phyloP scores from a whole-genome alignment of 2,888 invertebrate genomes.

The Drosophila lacicola region DNA sequence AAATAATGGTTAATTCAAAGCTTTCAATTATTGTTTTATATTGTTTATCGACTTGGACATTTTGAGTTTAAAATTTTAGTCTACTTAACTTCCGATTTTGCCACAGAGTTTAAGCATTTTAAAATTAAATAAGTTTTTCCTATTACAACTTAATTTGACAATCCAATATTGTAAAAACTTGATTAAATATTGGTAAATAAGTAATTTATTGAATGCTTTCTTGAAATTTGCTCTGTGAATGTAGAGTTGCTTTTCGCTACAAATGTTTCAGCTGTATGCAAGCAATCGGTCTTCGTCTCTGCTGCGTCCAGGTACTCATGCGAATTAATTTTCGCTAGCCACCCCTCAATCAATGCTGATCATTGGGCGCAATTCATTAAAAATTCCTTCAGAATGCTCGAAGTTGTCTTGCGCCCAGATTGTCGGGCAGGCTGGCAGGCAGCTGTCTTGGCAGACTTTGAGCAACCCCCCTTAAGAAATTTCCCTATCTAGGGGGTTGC shows the following conservation, averaged over 20 bases:
- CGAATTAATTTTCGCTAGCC: conserved; percentile 3
- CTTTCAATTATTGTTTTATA: too few species aligned
- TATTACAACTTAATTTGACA: too few species aligned
- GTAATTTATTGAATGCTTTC: too few species aligned
- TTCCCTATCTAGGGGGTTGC: conserved; percentile 58
- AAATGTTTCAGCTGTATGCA: neutral
- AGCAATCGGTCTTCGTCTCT: neutral
- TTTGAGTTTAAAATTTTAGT: too few species aligned
- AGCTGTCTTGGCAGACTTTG: conserved; percentile 57
- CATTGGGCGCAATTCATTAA: conserved; percentile 66
- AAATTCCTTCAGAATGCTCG: conserved; percentile 36
- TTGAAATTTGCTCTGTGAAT: too few species aligned
- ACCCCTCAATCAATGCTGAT: conserved; percentile 58
- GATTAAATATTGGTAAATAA: neutral
- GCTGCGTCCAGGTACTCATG: neutral
- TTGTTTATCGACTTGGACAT: too few species aligned
- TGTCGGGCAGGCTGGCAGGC: conserved; percentile 50
- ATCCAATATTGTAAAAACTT: neutral
- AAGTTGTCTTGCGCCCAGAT: conserved; percentile 46
- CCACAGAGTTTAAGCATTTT: too few species aligned
- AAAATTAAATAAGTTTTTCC: too few species aligned
- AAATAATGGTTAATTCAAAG: too few species aligned
- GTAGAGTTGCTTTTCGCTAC: neutral
- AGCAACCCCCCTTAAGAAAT: conserved; percentile 57
- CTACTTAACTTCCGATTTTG: too few species aligned